These are phyloP conservation scores for Leptinotarsa haldemani DNA, from an alignment of 2,888 invertebrate genomes.

Conservation along the genomic window DNA sequence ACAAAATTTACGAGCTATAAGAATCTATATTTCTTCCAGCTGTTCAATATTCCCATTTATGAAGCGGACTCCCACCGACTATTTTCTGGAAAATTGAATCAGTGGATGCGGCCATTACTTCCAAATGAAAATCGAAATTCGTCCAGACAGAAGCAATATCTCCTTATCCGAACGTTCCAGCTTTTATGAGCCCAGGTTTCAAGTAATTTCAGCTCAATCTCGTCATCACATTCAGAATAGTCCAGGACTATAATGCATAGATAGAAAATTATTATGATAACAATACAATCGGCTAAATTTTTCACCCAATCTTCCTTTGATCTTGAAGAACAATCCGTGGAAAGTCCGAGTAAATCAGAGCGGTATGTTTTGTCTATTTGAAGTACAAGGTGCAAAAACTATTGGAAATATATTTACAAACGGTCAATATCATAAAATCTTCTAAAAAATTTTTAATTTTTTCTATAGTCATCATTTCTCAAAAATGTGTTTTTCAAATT, in stretches of 20 bases:
- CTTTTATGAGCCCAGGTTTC: constrained; percentile 1
- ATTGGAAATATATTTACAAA: too few species aligned
- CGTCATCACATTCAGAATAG: background rate
- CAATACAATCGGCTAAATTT: background rate
- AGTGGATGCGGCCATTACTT: constrained; percentile 21
- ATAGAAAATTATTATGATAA: background rate
- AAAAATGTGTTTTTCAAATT: too few species aligned
- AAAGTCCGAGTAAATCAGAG: too few species aligned
- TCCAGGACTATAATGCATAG: background rate
- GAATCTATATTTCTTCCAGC: background rate
- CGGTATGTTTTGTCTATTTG: too few species aligned
- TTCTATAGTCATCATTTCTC: too few species aligned
- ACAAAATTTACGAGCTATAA: background rate
- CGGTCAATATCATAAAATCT: too few species aligned
- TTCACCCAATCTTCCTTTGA: too few species aligned
- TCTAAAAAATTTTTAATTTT: too few species aligned
- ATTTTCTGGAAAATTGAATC: constrained; percentile 17
- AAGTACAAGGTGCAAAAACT: too few species aligned
- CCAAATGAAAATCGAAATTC: constrained; percentile 20
- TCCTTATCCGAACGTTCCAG: constrained; percentile 8
- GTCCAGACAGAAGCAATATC: constrained; percentile 20
- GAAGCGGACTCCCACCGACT: background rate
- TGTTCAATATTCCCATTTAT: background rate
- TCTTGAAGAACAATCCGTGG: too few species aligned
- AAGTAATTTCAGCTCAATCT: background rate